phyloP scores from a whole-genome alignment of 2,888 invertebrate genomes.

The Sisyra terminalis region DNA sequence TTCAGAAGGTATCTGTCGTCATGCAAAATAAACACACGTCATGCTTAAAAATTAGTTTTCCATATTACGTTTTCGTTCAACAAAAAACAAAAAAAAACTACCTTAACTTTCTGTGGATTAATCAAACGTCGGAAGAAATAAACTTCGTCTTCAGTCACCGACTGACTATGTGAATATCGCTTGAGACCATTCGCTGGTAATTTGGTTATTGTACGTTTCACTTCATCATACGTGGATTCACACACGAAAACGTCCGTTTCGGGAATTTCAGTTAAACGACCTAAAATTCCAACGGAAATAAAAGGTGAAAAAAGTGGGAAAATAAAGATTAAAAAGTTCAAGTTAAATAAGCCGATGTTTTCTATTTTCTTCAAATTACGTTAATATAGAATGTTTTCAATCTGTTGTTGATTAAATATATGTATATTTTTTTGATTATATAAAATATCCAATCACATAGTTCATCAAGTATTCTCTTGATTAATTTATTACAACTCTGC shows the following conservation, averaged over 20 bases:
- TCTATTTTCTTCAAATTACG: too few relatives aligned
- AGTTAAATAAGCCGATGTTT: too few relatives aligned
- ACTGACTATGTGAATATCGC: constrained; percentile 63
- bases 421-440: too few relatives aligned
- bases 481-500: too few relatives aligned
- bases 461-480: neutral
- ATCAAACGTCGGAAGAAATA: constrained; percentile 61
- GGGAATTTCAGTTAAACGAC: constrained; percentile 82
- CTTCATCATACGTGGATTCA: constrained; percentile 82
- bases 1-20: constrained; percentile 17
- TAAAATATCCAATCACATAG: too few relatives aligned
- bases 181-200: constrained; percentile 47
- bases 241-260: constrained; percentile 89
- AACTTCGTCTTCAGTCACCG: constrained; percentile 86
- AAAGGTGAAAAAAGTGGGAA: too few relatives aligned
- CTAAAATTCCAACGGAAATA: too few relatives aligned
- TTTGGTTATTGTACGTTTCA: constrained; percentile 59
- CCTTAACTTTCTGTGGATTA: constrained; percentile 39
- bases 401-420: too few relatives aligned
- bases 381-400: too few relatives aligned
- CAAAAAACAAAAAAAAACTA: neutral
- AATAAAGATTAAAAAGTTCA: too few relatives aligned
- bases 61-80: neutral
- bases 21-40: neutral
- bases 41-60: neutral